These are phyloP conservation scores for Pantherophis guttatus DNA, from an alignment of 2,113 vertebrate species.

Conservation along the genomic window DNA sequence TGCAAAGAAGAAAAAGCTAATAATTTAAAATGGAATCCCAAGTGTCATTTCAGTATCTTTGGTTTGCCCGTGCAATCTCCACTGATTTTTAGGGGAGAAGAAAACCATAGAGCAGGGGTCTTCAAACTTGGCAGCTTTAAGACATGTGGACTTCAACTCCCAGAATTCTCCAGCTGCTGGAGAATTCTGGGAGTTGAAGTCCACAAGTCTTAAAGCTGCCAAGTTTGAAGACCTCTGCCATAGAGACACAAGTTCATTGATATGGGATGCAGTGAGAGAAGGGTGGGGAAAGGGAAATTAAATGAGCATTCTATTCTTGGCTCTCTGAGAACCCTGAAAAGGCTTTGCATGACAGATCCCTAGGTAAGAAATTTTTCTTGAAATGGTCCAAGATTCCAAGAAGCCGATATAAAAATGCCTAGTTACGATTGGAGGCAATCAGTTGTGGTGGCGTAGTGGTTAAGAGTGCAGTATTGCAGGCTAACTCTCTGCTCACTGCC, in stretches of 20 bases:
- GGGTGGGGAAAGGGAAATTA: not conserved
- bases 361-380: not conserved
- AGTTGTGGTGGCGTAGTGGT: not conserved
- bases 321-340: not conserved
- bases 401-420: not conserved
- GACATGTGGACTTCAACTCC: too few relatives aligned
- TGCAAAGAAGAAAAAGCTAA: not conserved
- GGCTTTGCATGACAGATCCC: not conserved
- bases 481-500: not conserved
- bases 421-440: not conserved
- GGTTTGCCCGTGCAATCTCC: not conserved
- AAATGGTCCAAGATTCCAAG: not conserved
- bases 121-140: too few relatives aligned
- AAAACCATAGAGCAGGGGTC: not conserved
- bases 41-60: not conserved
- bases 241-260: not conserved
- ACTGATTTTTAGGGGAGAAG: not conserved
- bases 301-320: not conserved
- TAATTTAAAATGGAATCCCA: not conserved
- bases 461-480: not conserved
- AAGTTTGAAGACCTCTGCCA: not conserved
- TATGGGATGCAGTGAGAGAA: not conserved
- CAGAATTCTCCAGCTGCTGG: too few relatives aligned
- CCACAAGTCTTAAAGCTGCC: too few relatives aligned
- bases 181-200: too few relatives aligned